Conservation (phyloP, 1,140 invertebrate genomes). For the Dendroctonus ponderosae region DNA sequence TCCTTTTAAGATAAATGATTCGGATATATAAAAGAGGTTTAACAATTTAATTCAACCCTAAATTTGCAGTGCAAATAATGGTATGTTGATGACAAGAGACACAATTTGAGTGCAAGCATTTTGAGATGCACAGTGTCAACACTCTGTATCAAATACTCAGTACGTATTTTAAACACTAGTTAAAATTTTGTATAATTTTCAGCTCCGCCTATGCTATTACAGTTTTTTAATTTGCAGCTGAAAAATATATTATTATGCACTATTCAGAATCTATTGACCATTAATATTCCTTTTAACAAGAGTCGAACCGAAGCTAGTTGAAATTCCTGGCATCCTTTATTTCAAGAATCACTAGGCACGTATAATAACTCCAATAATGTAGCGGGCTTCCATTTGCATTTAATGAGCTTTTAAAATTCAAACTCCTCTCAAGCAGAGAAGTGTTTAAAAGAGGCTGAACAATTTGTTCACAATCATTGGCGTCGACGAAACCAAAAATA, state of each 20-base stretch:
- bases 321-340: constrained; percentile 20
- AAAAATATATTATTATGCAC: neutral
- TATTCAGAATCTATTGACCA: constrained; percentile 4
- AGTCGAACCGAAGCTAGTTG: constrained; percentile 6
- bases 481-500: neutral
- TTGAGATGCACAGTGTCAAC: neutral
- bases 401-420: constrained; percentile 38
- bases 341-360: constrained; percentile 27
- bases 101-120: neutral
- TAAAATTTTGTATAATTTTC: neutral
- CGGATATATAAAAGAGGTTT: too few relatives aligned
- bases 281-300: constrained; percentile 1
- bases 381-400: constrained; percentile 32
- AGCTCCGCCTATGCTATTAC: neutral
- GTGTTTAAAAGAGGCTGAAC: constrained; percentile 25
- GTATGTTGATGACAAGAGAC: too few relatives aligned
- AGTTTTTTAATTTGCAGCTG: neutral
- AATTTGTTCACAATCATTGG: neutral
- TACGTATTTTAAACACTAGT: neutral
- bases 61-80: too few relatives aligned
- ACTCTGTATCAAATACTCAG: neutral
- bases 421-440: constrained; percentile 29
- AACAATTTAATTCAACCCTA: too few relatives aligned
- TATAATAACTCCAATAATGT: constrained; percentile 29
- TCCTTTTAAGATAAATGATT: too few relatives aligned